Percentiles rank a stretch among this genome's conserved stretches.
Conservation (phyloP, 1,140 invertebrate species). For the Drosophila lacertosa region DNA sequence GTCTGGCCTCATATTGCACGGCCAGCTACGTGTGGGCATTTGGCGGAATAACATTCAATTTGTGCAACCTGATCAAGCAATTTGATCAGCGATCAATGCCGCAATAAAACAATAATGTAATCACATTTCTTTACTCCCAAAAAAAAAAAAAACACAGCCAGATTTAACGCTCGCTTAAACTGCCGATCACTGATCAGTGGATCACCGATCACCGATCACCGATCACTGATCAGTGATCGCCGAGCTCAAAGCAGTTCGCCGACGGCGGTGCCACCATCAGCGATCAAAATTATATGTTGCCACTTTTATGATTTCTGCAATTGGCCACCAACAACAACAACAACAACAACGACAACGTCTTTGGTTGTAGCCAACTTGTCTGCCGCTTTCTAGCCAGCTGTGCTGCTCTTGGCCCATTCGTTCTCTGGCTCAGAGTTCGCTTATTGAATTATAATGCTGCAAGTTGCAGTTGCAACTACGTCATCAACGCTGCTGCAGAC, state of each 20-base stretch:
- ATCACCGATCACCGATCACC: constrained; percentile 15
- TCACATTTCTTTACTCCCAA: constrained; percentile 55
- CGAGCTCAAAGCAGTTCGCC: constrained; percentile 63
- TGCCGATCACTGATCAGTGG: constrained; percentile 32
- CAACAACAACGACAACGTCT: constrained; percentile 46
- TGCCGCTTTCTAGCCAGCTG: constrained; percentile 57
- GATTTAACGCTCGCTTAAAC: constrained; percentile 77
- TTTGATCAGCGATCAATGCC: constrained; percentile 47
- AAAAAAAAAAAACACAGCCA: constrained; percentile 13
- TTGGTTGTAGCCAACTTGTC: constrained; percentile 63
- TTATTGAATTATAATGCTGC: constrained; percentile 80
- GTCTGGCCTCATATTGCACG: constrained; percentile 46
- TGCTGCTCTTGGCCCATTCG: constrained; percentile 37
- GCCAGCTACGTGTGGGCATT: constrained; percentile 76
- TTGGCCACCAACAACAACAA: constrained; percentile 57
- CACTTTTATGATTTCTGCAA: constrained; percentile 77
- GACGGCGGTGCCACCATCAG: constrained; percentile 49
- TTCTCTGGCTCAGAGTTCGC: constrained; percentile 31
- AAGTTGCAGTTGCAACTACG: constrained; percentile 44
- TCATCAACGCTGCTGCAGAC: constrained; percentile 47
- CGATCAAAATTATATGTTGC: constrained; percentile 74
- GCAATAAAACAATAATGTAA: constrained; percentile 57
- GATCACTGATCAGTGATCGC: constrained; percentile 20
- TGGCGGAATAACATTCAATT: constrained; percentile 83
- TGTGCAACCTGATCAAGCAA: constrained; percentile 81